Conservation (phyloP, 2,888 invertebrate species). For the Eudemis profundana region DNA sequence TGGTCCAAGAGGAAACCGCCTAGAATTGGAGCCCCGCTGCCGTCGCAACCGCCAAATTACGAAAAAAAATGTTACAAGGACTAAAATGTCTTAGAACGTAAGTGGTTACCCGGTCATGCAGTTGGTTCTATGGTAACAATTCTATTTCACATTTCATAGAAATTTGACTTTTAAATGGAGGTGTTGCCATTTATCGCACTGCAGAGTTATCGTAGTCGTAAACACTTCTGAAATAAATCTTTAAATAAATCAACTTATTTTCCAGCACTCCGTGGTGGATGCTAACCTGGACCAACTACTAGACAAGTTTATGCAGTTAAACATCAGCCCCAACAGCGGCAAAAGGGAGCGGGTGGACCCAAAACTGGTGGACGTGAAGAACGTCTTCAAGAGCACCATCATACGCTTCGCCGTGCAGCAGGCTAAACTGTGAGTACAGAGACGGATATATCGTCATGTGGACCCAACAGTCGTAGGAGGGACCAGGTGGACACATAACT, state of each 20-base stretch:
- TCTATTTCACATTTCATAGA: no score
- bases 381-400: constrained; percentile 85
- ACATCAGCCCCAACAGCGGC: constrained; percentile 75
- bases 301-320: constrained; percentile 85
- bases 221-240: no score
- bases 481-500: constrained; percentile 65
- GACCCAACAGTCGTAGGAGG: constrained; percentile 60
- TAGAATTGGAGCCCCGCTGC: no score
- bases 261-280: constrained; percentile 79
- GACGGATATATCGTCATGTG: neutral
- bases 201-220: no score
- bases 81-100: no score
- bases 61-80: no score
- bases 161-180: no score
- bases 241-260: neutral
- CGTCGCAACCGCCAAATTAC: no score
- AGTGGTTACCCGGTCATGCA: no score
- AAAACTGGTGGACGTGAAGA: constrained; percentile 81
- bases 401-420: constrained; percentile 85
- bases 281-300: constrained; percentile 82
- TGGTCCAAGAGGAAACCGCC: no score
- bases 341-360: constrained; percentile 57
- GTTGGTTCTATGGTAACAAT: no score
- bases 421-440: constrained; percentile 70
- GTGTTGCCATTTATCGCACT: no score